These are phyloP conservation scores for Gortyna flavago DNA, from an alignment of 2,888 invertebrate species.

Conservation along the genomic window DNA sequence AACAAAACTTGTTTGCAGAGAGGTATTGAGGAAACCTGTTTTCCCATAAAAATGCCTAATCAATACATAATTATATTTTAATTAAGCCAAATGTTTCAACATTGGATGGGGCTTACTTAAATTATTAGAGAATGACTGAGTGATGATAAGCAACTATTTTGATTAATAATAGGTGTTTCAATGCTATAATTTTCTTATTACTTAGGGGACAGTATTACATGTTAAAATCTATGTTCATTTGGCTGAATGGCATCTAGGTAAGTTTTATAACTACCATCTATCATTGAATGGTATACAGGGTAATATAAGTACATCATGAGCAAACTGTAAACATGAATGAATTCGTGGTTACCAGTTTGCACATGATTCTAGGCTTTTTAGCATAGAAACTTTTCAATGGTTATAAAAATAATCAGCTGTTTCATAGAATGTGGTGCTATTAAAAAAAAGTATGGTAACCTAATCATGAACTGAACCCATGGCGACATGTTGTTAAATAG, in stretches of 20 bases:
- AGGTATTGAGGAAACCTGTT: conserved; percentile 57
- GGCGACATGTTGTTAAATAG: no score
- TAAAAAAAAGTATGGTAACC: neutral
- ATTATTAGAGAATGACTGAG: neutral
- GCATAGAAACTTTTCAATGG: neutral
- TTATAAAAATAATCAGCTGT: neutral
- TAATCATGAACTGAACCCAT: neutral
- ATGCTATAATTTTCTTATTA: neutral
- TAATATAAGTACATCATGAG: neutral
- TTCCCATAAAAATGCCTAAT: conserved; percentile 46
- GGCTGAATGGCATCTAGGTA: neutral
- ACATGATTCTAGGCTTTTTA: neutral
- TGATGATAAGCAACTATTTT: conserved; percentile 11
- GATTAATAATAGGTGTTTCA: neutral
- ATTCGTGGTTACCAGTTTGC: neutral
- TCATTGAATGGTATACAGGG: neutral
- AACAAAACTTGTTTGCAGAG: conserved; percentile 32
- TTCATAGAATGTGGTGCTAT: no score
- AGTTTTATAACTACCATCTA: neutral
- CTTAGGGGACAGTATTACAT: neutral
- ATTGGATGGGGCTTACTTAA: neutral
- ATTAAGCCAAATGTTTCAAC: conserved; percentile 37
- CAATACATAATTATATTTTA: conserved; percentile 42
- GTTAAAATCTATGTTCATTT: neutral
- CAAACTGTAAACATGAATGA: neutral